Evolutionary conservation across 2,113 vertebrate species (phyloP), one percentile per base, ranked within the genome.

Genomic region (Puma concolor): DNA sequence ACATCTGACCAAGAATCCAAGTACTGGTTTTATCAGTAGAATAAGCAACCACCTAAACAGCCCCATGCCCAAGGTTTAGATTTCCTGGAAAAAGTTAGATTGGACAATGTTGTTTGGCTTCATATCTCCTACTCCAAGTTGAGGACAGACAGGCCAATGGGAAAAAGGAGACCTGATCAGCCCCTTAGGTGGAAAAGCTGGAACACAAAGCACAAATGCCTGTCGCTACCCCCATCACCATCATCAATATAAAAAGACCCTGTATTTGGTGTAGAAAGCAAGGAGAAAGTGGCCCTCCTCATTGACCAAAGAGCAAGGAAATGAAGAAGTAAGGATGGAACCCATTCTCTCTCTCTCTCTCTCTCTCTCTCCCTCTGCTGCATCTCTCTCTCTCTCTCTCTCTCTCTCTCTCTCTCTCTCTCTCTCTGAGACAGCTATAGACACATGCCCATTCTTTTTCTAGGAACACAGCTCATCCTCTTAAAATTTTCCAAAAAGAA

Each of bases 161-260:
- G 33, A 82, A 88, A 93, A 60, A 4, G 33, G 27, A 97, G 16
- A 67, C n/a, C 25, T 94, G 71, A 74, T 72, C 48, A 88, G 11
- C 3, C 0, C 57, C 11, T 12, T 72, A 92, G n/a, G 12, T 52
- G 81, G 52, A 48, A 96, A 96, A 74, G 3, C 44, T 86, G 44
- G 31, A 64, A 91, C 12, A 86, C 7, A 85, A 85, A 80, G 57
- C 96, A 31, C 93, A 95, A 90, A 85, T 86, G 16, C 15, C 48
- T 87, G 4, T 63, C 27, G 50, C 2, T 4, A 44, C 29, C 21
- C 15, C 5, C 10, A 64, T 60, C 76, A 83, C 13, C 52, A 10
- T 80, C 44, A 71, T 25, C 71, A 79, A 63, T 44, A 66, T 66
- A 79, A 15, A 36, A 92, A 89, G 67, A 31, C 48, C 25, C 19